Evolutionary conservation across 1,140 invertebrate genomes (phyloP), one percentile per base, ranked within the genome.

Genomic region (Chrysopa pallens): DNA sequence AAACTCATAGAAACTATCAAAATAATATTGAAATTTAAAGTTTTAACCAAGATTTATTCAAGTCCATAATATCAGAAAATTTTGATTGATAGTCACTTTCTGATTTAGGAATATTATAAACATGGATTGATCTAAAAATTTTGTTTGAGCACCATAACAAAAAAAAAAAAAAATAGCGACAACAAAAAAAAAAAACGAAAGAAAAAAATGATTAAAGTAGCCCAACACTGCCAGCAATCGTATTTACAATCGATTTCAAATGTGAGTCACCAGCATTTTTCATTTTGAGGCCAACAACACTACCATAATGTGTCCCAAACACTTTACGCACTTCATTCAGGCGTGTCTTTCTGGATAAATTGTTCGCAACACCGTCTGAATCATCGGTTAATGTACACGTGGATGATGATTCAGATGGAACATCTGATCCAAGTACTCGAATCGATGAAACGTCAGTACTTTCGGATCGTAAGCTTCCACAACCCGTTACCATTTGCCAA

Each of bases 401-500:
- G 6, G 31, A 11, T 33, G 31, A 11, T 6, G 31, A 33, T 11
- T 33, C n/a, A 11, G 31, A 33, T 4, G 8, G 4, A 6, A 23
- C 2, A 23, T 23, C 17, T 5, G 17, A 23, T 2, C 17, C 17
- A 3, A 23, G 5, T 23, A 23, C 17, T 3, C 17, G 17, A 3
- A 23, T 23, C 5, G 17, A 23, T 3, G 2, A 23, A 23, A 23
- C 5, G 5, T 23, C 17, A 23, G 17, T 23, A 23, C 17, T 23
- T 23, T 23, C 17, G 2, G 17, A 23, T 40, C 73, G 63, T 29
- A 78, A 56, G 49, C 75, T 78, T 9, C 76, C 76, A 8, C 73
- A 74, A 27, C 73, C 75, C 8, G 74, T 72, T 39, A 79, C 73
- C 53, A 78, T 67, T 51, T 80, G 76, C 76, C 76, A 80, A 49